These are phyloP conservation scores for Bombus consobrinus DNA, from an alignment of 1,140 invertebrate species.

Conservation along the genomic window DNA sequence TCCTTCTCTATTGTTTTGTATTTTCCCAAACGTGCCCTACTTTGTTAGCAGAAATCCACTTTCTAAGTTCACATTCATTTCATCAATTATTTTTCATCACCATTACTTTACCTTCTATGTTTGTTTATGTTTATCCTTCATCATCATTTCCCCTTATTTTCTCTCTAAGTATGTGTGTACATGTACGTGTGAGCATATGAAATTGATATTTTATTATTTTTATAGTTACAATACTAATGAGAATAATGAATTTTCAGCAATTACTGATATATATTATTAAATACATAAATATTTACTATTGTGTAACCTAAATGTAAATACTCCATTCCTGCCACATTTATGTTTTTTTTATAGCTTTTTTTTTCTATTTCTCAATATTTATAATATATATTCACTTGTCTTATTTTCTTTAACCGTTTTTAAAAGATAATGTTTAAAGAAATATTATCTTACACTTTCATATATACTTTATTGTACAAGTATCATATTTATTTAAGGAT, in stretches of 20 bases:
- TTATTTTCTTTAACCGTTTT: constrained; percentile 11
- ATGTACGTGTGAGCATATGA: constrained; percentile 35
- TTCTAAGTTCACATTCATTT: constrained; percentile 45
- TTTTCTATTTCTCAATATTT: neutral
- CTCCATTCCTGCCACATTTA: neutral
- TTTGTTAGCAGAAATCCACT: constrained; percentile 52
- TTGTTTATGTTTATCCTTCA: constrained; percentile 34
- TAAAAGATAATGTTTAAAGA: neutral
- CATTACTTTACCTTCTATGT: constrained; percentile 15
- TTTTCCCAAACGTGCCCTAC: constrained; percentile 26
- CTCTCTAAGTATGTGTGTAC: constrained; percentile 43
- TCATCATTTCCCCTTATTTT: constrained; percentile 36
- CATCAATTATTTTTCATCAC: constrained; percentile 46
- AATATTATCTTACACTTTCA: neutral
- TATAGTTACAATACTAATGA: constrained; percentile 19
- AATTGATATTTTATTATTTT: constrained; percentile 33
- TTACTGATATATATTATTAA: neutral
- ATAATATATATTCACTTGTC: neutral
- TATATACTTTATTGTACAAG: neutral
- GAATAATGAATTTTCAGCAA: constrained; percentile 13
- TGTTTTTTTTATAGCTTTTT: too few species aligned
- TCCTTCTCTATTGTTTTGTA: constrained; percentile 75
- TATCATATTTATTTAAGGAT: neutral
- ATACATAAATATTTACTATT: neutral
- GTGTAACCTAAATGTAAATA: neutral